Evolutionary conservation across 2,888 invertebrate genomes (phyloP).

Genomic region (Coenonympha arcania): DNA sequence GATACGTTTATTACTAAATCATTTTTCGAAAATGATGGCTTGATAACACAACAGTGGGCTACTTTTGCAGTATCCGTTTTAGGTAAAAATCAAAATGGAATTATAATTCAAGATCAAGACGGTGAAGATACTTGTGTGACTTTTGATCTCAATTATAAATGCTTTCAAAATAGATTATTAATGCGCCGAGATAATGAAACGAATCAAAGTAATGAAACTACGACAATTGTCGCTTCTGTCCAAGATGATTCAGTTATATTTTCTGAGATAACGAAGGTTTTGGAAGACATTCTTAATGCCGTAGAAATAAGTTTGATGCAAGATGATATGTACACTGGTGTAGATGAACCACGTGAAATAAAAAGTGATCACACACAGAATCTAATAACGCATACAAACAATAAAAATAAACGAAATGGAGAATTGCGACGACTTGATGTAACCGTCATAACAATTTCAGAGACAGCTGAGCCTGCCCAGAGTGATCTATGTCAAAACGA

Average conservation of each 20-base stretch:
- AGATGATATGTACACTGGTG: conserved; percentile 57
- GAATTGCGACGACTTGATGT: conserved; percentile 78
- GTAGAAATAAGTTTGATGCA: conserved; percentile 76
- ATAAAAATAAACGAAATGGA: conserved; percentile 51
- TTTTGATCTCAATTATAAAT: conserved; percentile 75
- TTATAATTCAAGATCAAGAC: conserved; percentile 31
- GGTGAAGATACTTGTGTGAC: conserved; percentile 49
- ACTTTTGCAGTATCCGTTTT: conserved; percentile 73
- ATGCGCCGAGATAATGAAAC: conserved; percentile 46
- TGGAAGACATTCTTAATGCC: conserved; percentile 73
- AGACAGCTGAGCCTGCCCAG: conserved; percentile 30
- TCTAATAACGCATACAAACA: conserved; percentile 36
- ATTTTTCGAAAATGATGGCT: conserved; percentile 45
- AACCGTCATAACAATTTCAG: conserved; percentile 75
- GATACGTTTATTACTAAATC: conserved; percentile 52
- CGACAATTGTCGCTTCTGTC: neutral
- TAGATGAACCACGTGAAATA: conserved; percentile 47
- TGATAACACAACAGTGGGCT: conserved; percentile 66
- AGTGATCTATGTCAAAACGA: conserved; percentile 62
- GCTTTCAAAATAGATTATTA: conserved; percentile 72
- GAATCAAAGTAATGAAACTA: neutral
- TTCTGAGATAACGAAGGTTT: conserved; percentile 52
- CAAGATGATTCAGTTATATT: conserved; percentile 20
- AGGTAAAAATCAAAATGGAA: conserved; percentile 40
- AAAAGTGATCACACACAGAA: conserved; percentile 2